Conservation (phyloP, 2,888 invertebrate species). For the Macrophya alboannulata region DNA sequence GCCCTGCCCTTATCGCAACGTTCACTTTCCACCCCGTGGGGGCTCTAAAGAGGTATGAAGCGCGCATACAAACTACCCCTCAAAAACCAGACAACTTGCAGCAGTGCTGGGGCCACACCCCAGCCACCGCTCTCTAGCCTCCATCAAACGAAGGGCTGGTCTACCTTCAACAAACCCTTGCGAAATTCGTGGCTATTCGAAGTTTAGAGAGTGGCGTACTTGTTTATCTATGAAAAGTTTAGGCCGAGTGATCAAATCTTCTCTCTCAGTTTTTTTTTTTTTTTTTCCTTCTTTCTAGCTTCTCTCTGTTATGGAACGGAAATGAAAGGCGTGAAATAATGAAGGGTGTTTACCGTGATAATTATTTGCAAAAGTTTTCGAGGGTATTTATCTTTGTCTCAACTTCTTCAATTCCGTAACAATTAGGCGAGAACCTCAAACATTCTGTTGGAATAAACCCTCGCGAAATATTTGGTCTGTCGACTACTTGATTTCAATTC, state of each 20-base stretch:
- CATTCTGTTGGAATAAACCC: not conserved
- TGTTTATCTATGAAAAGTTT: constrained; percentile 65
- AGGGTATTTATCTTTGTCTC: constrained; percentile 47
- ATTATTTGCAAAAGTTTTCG: not conserved
- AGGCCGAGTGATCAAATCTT: not conserved
- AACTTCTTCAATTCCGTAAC: constrained; percentile 16
- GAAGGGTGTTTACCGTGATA: not conserved
- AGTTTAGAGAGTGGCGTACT: constrained; percentile 62
- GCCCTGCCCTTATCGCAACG: constrained; percentile 51
- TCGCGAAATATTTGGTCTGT: constrained; percentile 12
- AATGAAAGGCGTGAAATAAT: not conserved
- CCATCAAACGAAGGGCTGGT: constrained; percentile 64
- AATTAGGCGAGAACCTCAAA: constrained; percentile 54
- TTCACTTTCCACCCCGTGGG: constrained; percentile 42
- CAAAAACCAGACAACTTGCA: constrained; percentile 56
- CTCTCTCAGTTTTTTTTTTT: not conserved
- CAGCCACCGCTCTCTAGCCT: constrained; percentile 29
- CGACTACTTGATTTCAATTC: constrained; percentile 32
- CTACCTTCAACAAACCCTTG: constrained; percentile 9
- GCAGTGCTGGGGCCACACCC: constrained; percentile 11
- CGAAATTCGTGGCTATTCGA: constrained; percentile 54
- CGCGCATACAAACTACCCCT: constrained; percentile 58
- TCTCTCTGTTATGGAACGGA: not conserved
- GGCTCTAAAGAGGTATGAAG: constrained; percentile 46
- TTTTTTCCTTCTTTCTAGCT: not conserved